A percentile compares a stretch with the other conserved stretches of the same genome.
Evolutionary conservation across 2,113 vertebrate genomes (phyloP).

Genomic region (Natator depressus): DNA sequence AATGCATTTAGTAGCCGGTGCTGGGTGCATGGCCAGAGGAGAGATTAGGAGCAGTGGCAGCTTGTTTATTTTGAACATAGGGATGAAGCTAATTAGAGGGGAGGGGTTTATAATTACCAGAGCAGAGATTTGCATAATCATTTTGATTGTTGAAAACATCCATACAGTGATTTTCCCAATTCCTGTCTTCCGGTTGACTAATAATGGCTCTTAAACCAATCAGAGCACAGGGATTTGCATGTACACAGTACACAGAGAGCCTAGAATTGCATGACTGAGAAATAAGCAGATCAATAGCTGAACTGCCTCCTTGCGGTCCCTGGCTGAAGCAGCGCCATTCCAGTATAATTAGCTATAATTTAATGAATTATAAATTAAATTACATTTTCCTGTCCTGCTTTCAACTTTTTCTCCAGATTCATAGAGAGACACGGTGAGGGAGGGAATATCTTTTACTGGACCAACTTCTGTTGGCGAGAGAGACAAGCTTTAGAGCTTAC

Average conservation of each 20-base stretch:
- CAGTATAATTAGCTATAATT: neutral
- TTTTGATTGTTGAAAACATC: accelerated
- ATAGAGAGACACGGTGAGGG: neutral
- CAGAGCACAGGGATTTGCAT: neutral
- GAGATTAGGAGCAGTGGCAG: neutral
- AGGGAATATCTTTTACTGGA: neutral
- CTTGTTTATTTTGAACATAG: neutral
- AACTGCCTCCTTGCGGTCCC: accelerated
- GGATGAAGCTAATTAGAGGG: neutral
- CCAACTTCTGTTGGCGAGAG: neutral
- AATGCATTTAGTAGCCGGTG: accelerated
- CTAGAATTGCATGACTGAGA: neutral
- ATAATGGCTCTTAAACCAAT: accelerated
- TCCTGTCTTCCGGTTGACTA: neutral
- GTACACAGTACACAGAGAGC: accelerated
- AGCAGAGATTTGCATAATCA: neutral
- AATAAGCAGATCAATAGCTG: neutral
- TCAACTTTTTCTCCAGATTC: neutral
- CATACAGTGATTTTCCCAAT: accelerated
- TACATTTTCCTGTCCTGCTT: neutral
- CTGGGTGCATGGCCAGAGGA: accelerated
- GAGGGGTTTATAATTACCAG: accelerated
- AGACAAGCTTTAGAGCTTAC: neutral
- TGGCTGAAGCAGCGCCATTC: neutral
- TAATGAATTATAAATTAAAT: neutral